These are phyloP conservation scores for Thamnophis elegans DNA, from an alignment of 2,797 vertebrate genomes.

Conservation along the genomic window DNA sequence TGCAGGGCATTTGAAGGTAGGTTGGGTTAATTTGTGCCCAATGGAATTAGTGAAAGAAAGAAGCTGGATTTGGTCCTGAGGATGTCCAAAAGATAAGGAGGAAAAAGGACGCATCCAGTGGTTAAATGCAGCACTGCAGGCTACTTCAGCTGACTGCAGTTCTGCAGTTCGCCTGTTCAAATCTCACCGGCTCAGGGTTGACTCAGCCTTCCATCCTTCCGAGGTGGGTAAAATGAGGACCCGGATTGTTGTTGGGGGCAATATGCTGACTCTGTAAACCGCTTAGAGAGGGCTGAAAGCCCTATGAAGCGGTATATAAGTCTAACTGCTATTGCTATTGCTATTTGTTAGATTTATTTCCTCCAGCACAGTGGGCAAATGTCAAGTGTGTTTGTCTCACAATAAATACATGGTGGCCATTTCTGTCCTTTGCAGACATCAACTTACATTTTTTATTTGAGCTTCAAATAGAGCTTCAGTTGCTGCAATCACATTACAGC, in stretches of 20 bases:
- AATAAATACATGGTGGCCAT: not conserved
- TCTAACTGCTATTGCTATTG: too few species aligned
- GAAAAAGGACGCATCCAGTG: not conserved
- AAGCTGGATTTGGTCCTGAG: not conserved
- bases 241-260: too few species aligned
- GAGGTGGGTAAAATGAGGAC: too few species aligned
- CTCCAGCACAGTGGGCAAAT: not conserved
- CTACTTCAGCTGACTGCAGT: too few species aligned
- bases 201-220: too few species aligned
- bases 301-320: too few species aligned
- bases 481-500: not conserved
- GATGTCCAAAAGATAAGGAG: not conserved
- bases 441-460: not conserved
- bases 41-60: not conserved
- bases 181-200: too few species aligned
- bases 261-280: too few species aligned
- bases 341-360: not conserved
- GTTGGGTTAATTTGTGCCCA: not conserved
- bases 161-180: too few species aligned
- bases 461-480: not conserved
- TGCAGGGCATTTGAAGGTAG: not conserved
- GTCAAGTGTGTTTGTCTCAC: not conserved
- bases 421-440: not conserved
- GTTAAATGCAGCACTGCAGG: too few species aligned
- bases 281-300: too few species aligned